phyloP scores from a whole-genome alignment of 2,888 invertebrate genomes.

The Subacronicta megacephala region DNA sequence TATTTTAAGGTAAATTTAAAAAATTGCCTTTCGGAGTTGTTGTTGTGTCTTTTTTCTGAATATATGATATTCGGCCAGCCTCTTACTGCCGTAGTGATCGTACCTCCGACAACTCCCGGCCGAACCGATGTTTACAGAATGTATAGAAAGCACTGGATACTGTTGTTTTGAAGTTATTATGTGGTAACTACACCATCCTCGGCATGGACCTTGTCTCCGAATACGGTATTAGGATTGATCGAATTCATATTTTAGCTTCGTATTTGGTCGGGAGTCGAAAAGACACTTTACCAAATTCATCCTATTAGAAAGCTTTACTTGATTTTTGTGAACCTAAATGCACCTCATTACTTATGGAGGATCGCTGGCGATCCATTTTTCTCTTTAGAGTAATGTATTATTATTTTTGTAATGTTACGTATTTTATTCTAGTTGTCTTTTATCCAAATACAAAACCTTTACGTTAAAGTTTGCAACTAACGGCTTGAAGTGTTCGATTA shows the following conservation, averaged over 20 bases:
- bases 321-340: constrained; percentile 80
- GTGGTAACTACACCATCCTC: constrained; percentile 13
- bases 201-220: constrained; percentile 12
- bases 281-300: constrained; percentile 75
- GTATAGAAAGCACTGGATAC: constrained; percentile 24
- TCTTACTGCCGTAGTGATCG: constrained; percentile 63
- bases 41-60: constrained; percentile 85
- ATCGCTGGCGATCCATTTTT: constrained; percentile 88
- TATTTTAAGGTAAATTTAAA: constrained; percentile 87
- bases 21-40: constrained; percentile 87
- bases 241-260: constrained; percentile 48
- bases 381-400: constrained; percentile 84
- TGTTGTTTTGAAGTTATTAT: constrained; percentile 25
- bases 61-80: constrained; percentile 84
- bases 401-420: constrained; percentile 75
- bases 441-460: constrained; percentile 69
- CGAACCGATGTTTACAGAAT: constrained; percentile 23
- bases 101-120: constrained; percentile 37
- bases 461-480: constrained; percentile 82
- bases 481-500: constrained; percentile 83
- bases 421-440: constrained; percentile 77
- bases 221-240: constrained; percentile 24
- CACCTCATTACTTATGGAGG: constrained; percentile 85
- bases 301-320: constrained; percentile 81
- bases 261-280: constrained; percentile 62